A percentile compares a stretch with the other conserved stretches of the same genome.
Conservation (phyloP, 2,113 vertebrate genomes). For the Rhinopomastus cyanomelas region DNA sequence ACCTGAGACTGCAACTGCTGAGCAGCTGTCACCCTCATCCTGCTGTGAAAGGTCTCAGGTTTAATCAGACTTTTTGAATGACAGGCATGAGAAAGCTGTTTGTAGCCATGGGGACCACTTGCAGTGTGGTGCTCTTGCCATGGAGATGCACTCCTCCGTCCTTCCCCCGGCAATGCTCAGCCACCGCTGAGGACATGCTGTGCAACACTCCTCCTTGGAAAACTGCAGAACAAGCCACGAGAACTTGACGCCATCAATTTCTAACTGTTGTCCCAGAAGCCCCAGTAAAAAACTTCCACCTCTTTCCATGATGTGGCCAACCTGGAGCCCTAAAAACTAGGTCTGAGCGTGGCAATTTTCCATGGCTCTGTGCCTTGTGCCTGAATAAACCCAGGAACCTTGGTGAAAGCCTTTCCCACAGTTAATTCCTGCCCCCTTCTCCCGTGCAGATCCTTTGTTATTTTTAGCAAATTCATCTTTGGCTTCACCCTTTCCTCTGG, state of each 20-base stretch:
- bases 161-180: neutral
- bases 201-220: accelerated
- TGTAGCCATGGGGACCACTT: neutral
- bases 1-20: conserved; percentile 42
- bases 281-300: neutral
- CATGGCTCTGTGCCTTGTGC: accelerated
- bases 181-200: neutral
- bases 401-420: neutral
- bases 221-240: neutral
- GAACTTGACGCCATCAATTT: neutral
- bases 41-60: conserved; percentile 9
- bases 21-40: conserved; percentile 37
- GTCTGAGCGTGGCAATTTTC: neutral
- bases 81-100: neutral
- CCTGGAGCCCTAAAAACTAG: neutral
- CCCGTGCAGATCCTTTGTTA: neutral
- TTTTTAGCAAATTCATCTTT: neutral
- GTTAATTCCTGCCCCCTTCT: neutral
- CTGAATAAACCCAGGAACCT: neutral
- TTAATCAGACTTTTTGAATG: neutral
- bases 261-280: neutral
- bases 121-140: neutral
- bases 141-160: neutral
- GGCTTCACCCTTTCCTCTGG: neutral
- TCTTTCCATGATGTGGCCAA: accelerated